A percentile compares a stretch with the other conserved stretches of the same genome.
phyloP scores from a whole-genome alignment of 2,888 invertebrate genomes.

The Latrodectus hesperus region DNA sequence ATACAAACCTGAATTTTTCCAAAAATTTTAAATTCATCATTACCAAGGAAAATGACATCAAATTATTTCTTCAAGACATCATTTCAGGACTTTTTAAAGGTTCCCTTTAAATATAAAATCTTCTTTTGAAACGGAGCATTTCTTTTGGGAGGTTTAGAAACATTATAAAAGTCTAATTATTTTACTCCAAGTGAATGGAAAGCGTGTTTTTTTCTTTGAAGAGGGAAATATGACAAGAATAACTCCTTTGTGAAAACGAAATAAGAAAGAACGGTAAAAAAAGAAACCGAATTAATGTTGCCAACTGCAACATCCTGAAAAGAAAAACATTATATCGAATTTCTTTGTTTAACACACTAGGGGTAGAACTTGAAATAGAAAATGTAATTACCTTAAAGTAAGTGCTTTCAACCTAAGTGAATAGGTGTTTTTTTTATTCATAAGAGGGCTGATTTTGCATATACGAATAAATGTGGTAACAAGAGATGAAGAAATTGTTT shows the following conservation, averaged over 20 bases:
- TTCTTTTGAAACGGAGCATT: constrained; percentile 8
- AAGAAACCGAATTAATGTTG: too few species aligned
- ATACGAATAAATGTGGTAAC: constrained; percentile 9
- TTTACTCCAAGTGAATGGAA: neutral
- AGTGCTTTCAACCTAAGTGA: constrained; percentile 2
- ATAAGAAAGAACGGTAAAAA: neutral
- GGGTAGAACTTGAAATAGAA: neutral
- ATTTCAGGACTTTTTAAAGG: neutral
- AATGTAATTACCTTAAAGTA: constrained; percentile 19
- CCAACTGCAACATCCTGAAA: too few species aligned
- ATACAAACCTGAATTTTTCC: too few species aligned
- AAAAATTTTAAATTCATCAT: neutral
- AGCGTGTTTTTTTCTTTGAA: too few species aligned
- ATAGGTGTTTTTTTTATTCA: neutral
- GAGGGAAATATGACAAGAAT: constrained; percentile 7
- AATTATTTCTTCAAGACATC: constrained; percentile 19
- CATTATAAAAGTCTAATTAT: constrained; percentile 13
- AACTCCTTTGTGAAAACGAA: neutral
- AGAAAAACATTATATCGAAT: too few species aligned
- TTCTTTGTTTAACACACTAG: constrained; percentile 1
- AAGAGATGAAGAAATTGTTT: neutral
- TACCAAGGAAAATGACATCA: constrained; percentile 18
- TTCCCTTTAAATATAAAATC: neutral
- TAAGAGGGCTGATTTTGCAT: neutral
- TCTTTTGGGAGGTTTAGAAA: neutral